phyloP scores from a whole-genome alignment of 1,140 invertebrate genomes.

The Streblospio benedicti region DNA sequence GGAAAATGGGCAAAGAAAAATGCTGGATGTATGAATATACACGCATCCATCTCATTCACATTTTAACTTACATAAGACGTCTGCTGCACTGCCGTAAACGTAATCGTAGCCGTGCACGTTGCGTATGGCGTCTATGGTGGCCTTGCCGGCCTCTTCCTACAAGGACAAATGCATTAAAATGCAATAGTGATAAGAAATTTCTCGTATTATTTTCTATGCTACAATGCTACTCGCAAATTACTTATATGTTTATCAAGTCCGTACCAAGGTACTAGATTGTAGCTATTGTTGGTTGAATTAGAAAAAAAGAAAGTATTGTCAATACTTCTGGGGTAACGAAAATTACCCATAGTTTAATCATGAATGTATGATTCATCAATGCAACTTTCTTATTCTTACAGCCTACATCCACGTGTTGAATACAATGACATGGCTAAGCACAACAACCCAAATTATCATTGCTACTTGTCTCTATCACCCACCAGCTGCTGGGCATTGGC shows the following conservation, averaged over 20 bases:
- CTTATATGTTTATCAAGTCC: neutral
- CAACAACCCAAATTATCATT: neutral
- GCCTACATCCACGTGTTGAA: neutral
- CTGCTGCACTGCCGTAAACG: neutral
- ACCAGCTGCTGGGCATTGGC: constrained; percentile 39
- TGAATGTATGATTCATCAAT: too few relatives aligned
- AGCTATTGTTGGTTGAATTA: neutral
- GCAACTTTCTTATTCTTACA: neutral
- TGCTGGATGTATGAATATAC: neutral
- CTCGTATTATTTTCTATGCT: neutral
- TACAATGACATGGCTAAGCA: neutral
- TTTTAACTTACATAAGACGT: constrained; percentile 8
- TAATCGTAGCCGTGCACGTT: neutral
- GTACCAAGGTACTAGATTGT: neutral
- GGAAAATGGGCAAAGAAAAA: neutral
- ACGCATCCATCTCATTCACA: neutral
- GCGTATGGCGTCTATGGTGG: neutral
- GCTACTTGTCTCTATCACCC: constrained; percentile 12
- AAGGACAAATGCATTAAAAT: neutral
- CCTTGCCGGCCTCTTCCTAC: constrained; percentile 1
- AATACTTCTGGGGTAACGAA: too few relatives aligned
- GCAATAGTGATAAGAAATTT: neutral
- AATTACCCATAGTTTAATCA: too few relatives aligned
- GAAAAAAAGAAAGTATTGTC: neutral
- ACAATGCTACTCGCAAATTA: neutral